phyloP scores from a whole-genome alignment of 2,113 vertebrate genomes.

The Tychaedon coryphoeus region DNA sequence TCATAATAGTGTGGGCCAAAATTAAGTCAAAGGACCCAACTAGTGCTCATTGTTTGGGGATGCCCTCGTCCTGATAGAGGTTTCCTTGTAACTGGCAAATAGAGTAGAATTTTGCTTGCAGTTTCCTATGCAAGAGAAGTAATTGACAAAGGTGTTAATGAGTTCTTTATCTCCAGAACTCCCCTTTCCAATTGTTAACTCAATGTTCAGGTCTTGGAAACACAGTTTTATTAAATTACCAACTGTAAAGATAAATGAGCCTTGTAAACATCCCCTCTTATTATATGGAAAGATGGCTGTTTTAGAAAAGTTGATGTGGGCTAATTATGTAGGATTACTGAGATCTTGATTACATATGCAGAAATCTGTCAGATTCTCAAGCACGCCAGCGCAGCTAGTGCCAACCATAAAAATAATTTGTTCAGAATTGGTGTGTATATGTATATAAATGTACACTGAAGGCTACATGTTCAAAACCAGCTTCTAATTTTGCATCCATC shows the following conservation, averaged over 20 bases:
- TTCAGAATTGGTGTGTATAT: slow-evolving; percentile 39
- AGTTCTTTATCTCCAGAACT: slow-evolving; percentile 24
- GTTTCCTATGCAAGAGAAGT: slow-evolving; percentile 10
- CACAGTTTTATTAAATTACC: slow-evolving; percentile 62
- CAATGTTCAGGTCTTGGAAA: slow-evolving; percentile 51
- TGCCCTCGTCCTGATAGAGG: background rate
- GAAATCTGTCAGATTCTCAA: slow-evolving; percentile 51
- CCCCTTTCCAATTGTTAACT: slow-evolving; percentile 42
- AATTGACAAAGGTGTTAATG: slow-evolving; percentile 39
- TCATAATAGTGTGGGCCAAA: slow-evolving; percentile 12
- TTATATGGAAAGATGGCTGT: slow-evolving; percentile 55
- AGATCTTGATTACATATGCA: slow-evolving; percentile 61
- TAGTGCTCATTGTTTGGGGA: background rate
- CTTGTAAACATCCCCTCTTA: slow-evolving; percentile 67
- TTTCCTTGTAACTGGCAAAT: background rate
- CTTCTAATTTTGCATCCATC: background rate
- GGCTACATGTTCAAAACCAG: background rate
- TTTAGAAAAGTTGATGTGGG: slow-evolving; percentile 65
- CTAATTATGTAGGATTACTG: slow-evolving; percentile 66
- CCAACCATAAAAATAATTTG: slow-evolving; percentile 50
- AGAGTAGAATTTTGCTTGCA: background rate
- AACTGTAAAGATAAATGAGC: slow-evolving; percentile 53
- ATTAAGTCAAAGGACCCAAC: slow-evolving; percentile 12
- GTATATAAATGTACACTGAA: slow-evolving; percentile 20
- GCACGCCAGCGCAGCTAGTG: slow-evolving; percentile 7